Conservation (phyloP, 2,113 vertebrate species). For the Rhagologus leucostigma region DNA sequence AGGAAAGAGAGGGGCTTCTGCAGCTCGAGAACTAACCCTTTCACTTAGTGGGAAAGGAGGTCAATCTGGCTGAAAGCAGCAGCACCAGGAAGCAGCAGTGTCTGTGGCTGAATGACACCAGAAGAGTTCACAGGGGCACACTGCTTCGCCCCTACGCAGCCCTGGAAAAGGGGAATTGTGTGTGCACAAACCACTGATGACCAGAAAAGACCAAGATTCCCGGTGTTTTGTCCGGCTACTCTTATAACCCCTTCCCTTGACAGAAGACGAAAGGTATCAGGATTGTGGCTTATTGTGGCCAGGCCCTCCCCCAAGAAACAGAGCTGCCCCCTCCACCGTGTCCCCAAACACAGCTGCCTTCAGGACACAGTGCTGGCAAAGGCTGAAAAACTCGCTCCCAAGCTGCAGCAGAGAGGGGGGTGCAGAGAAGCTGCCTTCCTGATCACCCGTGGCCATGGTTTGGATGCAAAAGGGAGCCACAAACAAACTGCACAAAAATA, state of each 20-base stretch:
- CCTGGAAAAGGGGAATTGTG: background rate
- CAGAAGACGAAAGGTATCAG: background rate
- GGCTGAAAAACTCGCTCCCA: background rate
- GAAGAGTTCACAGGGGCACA: background rate
- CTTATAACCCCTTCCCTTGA: background rate
- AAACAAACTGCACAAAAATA: background rate
- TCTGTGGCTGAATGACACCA: background rate
- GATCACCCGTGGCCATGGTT: accelerated
- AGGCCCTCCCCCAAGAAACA: accelerated
- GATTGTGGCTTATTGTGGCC: background rate
- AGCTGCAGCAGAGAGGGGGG: background rate
- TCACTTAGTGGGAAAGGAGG: background rate
- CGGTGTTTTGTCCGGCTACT: background rate
- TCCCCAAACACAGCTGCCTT: background rate
- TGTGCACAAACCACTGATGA: background rate
- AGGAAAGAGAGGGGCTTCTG: background rate
- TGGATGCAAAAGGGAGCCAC: background rate
- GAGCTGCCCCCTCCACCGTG: background rate
- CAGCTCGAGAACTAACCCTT: background rate
- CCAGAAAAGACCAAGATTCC: background rate
- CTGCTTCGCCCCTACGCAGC: background rate
- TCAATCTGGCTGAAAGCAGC: background rate
- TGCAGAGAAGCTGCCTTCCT: background rate
- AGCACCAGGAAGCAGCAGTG: background rate
- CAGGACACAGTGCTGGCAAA: accelerated